These are phyloP conservation scores for Trinectes maculatus DNA, from an alignment of 2,113 vertebrate genomes.

Conservation along the genomic window DNA sequence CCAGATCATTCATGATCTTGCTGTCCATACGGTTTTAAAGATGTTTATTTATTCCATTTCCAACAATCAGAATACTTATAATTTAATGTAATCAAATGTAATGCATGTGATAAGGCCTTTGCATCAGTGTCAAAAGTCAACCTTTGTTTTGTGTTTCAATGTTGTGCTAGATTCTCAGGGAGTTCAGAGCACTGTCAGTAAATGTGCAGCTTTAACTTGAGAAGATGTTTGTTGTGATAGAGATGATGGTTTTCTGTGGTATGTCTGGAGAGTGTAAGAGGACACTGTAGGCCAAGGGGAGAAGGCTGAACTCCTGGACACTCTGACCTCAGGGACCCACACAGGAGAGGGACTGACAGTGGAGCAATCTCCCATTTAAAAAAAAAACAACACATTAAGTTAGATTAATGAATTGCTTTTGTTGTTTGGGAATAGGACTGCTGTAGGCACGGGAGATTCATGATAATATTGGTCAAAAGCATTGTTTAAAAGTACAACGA, in stretches of 20 bases:
- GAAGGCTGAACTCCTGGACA: conserved; percentile 16
- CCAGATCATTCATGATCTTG: too few species aligned
- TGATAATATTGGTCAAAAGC: too few species aligned
- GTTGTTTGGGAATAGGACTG: too few species aligned
- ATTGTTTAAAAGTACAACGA: too few species aligned
- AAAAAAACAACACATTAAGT: not conserved
- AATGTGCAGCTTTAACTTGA: not conserved
- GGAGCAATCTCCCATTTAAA: not conserved
- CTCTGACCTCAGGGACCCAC: conserved; percentile 16
- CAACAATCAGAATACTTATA: not conserved
- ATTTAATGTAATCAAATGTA: not conserved
- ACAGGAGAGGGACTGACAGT: not conserved
- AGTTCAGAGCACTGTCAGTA: not conserved
- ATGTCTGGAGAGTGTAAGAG: conserved; percentile 54
- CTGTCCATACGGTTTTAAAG: too few species aligned
- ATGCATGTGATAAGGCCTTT: too few species aligned
- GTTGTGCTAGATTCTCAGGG: not conserved
- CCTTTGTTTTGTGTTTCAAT: not conserved
- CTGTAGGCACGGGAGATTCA: too few species aligned
- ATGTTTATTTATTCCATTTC: not conserved
- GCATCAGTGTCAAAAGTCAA: not conserved
- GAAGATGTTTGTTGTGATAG: conserved; percentile 24
- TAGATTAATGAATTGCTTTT: not conserved
- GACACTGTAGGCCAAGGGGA: conserved; percentile 13
- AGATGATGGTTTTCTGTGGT: conserved; percentile 47